These are phyloP conservation scores for Condylostylus longicornis DNA, from an alignment of 1,140 invertebrate genomes.

Conservation along the genomic window DNA sequence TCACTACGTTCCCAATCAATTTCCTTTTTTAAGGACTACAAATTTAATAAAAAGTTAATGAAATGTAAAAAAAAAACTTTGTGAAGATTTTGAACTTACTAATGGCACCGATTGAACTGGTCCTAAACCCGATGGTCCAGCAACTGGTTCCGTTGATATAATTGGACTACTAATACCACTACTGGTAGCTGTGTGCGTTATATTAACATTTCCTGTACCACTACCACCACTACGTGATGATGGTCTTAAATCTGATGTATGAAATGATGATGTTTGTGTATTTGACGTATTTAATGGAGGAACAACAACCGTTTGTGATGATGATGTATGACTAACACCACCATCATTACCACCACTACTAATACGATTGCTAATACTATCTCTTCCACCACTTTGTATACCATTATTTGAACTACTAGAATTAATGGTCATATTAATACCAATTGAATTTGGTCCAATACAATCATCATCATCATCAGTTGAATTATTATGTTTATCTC, in stretches of 20 bases:
- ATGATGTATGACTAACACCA: conserved; percentile 3
- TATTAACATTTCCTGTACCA: conserved; percentile 2
- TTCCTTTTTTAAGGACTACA: conserved; percentile 76
- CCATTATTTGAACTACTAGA: conserved; percentile 2
- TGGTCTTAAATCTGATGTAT: no score
- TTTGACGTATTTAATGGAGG: conserved; percentile 4
- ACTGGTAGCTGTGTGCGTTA: conserved; percentile 8
- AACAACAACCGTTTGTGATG: conserved; percentile 2
- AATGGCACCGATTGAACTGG: conserved; percentile 75
- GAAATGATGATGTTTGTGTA: conserved; percentile 3
- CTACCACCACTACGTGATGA: conserved; percentile 21
- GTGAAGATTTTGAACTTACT: conserved; percentile 41
- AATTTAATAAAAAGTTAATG: conserved; percentile 8
- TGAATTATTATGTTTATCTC: not conserved
- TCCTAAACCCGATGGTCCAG: conserved; percentile 59
- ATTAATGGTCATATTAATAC: conserved; percentile 23
- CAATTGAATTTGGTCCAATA: conserved; percentile 22
- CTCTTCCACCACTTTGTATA: conserved; percentile 8
- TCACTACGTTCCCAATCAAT: conserved; percentile 61
- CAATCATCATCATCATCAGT: conserved; percentile 4
- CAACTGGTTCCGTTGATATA: conserved; percentile 39
- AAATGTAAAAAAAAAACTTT: conserved; percentile 1
- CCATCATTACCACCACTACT: conserved; percentile 2
- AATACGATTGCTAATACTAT: conserved; percentile 10
- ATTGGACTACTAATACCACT: conserved; percentile 9